Evolutionary conservation across 2,113 vertebrate genomes (phyloP).

Genomic region (Chrysochloris asiatica): DNA sequence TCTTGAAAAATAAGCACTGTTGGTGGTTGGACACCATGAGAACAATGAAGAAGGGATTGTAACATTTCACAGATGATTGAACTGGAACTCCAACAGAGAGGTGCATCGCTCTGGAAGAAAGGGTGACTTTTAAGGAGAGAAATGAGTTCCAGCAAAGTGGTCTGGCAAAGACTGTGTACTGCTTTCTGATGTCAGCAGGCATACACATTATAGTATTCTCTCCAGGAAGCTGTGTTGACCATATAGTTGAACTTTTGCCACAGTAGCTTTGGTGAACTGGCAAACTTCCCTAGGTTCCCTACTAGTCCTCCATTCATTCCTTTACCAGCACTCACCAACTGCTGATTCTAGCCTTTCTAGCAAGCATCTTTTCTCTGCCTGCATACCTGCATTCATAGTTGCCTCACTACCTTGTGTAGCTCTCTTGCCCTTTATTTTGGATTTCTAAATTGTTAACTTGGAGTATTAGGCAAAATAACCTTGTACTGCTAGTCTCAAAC

Average conservation of each 20-base stretch:
- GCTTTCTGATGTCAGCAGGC: background rate
- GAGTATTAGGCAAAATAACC: background rate
- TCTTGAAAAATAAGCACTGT: background rate
- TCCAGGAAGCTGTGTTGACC: background rate
- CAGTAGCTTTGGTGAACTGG: background rate
- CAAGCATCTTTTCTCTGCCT: background rate
- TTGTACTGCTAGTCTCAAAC: background rate
- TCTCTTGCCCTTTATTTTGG: background rate
- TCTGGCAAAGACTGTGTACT: background rate
- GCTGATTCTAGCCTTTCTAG: background rate
- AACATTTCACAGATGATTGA: background rate
- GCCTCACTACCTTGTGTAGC: background rate
- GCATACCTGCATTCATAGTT: background rate
- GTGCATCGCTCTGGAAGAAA: background rate
- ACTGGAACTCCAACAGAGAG: background rate
- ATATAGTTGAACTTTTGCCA: background rate
- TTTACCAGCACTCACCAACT: background rate
- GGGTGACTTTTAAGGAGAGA: background rate
- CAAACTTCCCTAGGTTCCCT: background rate
- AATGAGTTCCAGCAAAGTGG: background rate
- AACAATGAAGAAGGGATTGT: background rate
- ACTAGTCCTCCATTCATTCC: background rate
- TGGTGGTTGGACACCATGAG: background rate
- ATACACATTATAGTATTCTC: too few relatives aligned
- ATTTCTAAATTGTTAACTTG: background rate